Conservation (phyloP, 2,113 vertebrate genomes). For the Anhinga rufa region DNA sequence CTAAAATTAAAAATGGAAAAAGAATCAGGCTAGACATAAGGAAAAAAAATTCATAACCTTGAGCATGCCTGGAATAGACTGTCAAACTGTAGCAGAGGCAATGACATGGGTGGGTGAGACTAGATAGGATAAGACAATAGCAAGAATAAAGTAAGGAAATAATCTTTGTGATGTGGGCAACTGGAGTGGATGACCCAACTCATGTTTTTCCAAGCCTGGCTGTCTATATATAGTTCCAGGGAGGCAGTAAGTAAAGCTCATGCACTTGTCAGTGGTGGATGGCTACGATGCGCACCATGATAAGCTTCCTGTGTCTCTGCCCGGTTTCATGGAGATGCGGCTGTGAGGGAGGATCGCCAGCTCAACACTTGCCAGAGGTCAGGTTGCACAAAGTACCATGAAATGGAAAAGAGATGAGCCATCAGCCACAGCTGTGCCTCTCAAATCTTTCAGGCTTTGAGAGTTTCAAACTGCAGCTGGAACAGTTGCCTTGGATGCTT, state of each 20-base stretch:
- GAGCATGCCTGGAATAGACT: slow-evolving; percentile 15
- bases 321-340: accelerated
- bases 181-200: neutral
- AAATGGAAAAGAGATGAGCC: neutral
- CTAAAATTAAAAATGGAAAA: slow-evolving; percentile 63
- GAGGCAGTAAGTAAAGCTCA: neutral
- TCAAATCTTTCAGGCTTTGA: neutral
- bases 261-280: neutral
- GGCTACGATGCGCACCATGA: neutral
- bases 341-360: neutral
- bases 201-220: neutral
- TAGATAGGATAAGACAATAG: slow-evolving; percentile 45
- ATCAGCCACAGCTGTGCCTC: neutral
- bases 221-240: neutral
- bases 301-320: neutral
- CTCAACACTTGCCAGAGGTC: neutral
- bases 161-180: neutral
- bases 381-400: neutral
- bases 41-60: slow-evolving; percentile 16
- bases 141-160: slow-evolving; percentile 35
- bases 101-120: slow-evolving; percentile 38
- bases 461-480: neutral
- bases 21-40: neutral
- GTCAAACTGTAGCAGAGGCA: neutral
- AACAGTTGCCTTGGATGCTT: neutral